Evolutionary conservation across 2,113 vertebrate species (phyloP).

Genomic region (Phalacrocorax carbo): DNA sequence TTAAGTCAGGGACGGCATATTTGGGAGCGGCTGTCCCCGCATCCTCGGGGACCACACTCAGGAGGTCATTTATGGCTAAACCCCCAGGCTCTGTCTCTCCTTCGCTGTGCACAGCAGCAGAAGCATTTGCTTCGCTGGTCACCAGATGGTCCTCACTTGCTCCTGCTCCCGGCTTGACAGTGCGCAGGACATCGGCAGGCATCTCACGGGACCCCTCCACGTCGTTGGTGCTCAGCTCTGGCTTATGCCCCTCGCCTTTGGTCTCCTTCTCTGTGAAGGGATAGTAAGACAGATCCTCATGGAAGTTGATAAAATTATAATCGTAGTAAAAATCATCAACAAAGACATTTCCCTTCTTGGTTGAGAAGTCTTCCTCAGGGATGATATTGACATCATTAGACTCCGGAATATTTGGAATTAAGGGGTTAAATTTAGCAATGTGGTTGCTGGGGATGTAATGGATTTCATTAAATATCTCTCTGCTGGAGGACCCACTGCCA

Average conservation of each 20-base stretch:
- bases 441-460: conserved; percentile 68
- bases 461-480: conserved; percentile 85
- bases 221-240: background rate
- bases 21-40: background rate
- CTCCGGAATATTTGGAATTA: conserved; percentile 37
- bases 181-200: background rate
- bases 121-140: background rate
- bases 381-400: conserved; percentile 64
- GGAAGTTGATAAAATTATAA: conserved; percentile 98
- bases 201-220: background rate
- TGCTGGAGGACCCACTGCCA: conserved; percentile 87
- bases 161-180: background rate
- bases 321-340: conserved; percentile 98
- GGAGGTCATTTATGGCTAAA: background rate
- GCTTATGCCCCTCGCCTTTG: background rate
- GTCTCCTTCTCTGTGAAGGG: conserved; percentile 46
- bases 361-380: conserved; percentile 72
- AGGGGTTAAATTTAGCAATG: background rate
- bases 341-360: conserved; percentile 72
- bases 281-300: conserved; percentile 86
- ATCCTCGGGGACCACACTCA: accelerated
- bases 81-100: background rate
- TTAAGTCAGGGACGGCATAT: background rate
- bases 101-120: background rate
- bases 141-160: background rate